These are phyloP conservation scores for Rhaphigaster nebulosa DNA, from an alignment of 2,888 invertebrate species.

Conservation along the genomic window DNA sequence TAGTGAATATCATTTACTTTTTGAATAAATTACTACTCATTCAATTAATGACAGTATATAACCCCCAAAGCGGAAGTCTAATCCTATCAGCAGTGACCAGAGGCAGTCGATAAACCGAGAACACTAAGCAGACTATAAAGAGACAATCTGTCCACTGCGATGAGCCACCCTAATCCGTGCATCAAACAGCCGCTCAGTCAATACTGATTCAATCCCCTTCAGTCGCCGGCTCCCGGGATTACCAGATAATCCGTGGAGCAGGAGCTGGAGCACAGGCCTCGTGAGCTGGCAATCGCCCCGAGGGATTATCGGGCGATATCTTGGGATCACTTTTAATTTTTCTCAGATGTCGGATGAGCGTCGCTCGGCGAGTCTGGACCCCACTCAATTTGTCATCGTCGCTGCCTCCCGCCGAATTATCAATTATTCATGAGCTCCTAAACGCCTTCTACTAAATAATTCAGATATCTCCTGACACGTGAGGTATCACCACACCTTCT, in stretches of 20 bases:
- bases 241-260: not conserved
- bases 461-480: slow-evolving; percentile 31
- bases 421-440: slow-evolving; percentile 40
- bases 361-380: not conserved
- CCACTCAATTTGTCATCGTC: slow-evolving; percentile 31
- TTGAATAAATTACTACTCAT: not conserved
- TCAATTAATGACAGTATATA: not conserved
- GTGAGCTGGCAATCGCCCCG: slow-evolving; percentile 15
- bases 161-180: slow-evolving; percentile 6
- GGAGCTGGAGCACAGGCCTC: not conserved
- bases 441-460: slow-evolving; percentile 49
- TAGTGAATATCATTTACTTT: not conserved
- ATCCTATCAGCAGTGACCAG: slow-evolving; percentile 14
- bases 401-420: not conserved
- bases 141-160: slow-evolving; percentile 13
- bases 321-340: slow-evolving; percentile 39
- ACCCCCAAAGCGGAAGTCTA: not conserved
- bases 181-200: slow-evolving; percentile 33
- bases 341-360: slow-evolving; percentile 11
- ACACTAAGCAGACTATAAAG: slow-evolving; percentile 23
- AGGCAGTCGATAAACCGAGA: not conserved
- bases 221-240: slow-evolving; percentile 11
- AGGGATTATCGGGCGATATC: slow-evolving; percentile 1
- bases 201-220: not conserved
- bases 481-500: slow-evolving; percentile 32